A percentile compares a stretch with the other conserved stretches of the same genome.
phyloP scores from a whole-genome alignment of 2,113 vertebrate genomes.

The Upupa epops region DNA sequence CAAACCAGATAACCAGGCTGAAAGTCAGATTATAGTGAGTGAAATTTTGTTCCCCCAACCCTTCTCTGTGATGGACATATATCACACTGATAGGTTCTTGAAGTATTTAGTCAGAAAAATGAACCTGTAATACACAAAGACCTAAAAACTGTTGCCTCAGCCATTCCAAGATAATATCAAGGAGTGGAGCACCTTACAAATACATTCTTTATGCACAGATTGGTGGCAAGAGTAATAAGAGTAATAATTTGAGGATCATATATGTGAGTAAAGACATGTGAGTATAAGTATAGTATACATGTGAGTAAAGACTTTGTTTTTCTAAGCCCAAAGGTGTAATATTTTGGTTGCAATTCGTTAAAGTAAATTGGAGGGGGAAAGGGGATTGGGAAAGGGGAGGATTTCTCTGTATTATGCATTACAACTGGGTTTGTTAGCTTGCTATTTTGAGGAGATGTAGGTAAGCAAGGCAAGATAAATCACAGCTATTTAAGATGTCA shows the following conservation, averaged over 20 bases:
- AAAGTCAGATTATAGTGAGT: not conserved
- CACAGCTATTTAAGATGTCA: slow-evolving; percentile 56
- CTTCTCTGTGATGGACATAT: not conserved
- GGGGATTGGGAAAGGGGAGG: not conserved
- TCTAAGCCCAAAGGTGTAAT: slow-evolving; percentile 9
- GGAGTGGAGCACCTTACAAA: not conserved
- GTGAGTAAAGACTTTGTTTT: slow-evolving; percentile 4
- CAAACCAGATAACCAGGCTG: not conserved
- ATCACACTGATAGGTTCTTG: not conserved
- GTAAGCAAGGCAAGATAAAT: slow-evolving; percentile 67
- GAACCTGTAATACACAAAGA: not conserved
- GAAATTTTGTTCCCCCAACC: not conserved
- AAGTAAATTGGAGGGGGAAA: not conserved
- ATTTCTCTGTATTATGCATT: slow-evolving; percentile 52
- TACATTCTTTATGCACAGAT: not conserved
- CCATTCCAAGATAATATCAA: not conserved
- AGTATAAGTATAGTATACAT: no score
- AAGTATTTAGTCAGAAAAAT: not conserved
- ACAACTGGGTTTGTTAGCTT: slow-evolving; percentile 52
- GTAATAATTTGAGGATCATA: slow-evolving; percentile 16
- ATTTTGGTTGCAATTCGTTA: not conserved
- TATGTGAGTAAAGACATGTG: not conserved
- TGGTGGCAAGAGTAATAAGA: slow-evolving; percentile 25
- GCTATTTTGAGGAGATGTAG: slow-evolving; percentile 69
- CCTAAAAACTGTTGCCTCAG: not conserved